Percentiles rank a stretch among this genome's conserved stretches.
These are phyloP conservation scores for Luscinia megarhynchos DNA, from an alignment of 2,797 vertebrate genomes.

Conservation along the genomic window DNA sequence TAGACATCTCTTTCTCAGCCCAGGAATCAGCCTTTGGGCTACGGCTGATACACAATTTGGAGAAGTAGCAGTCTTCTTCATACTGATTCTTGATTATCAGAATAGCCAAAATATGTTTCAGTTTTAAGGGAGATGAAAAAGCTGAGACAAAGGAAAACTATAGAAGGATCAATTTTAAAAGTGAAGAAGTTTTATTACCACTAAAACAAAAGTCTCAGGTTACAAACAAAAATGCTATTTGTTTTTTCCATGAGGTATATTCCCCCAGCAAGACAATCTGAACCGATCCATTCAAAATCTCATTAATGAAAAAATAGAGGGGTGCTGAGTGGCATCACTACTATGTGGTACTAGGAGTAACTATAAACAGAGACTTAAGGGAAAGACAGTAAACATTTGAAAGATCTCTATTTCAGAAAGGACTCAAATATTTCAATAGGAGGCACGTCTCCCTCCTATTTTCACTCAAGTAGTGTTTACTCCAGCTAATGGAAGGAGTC, in stretches of 20 bases:
- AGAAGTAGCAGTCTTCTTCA: background rate
- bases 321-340: background rate
- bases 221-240: background rate
- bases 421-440: background rate
- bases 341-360: background rate
- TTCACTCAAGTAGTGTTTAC: conserved; percentile 33
- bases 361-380: background rate
- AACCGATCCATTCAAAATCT: background rate
- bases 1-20: background rate
- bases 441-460: background rate
- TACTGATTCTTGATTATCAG: background rate
- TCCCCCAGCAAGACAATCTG: background rate
- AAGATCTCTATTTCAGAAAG: background rate
- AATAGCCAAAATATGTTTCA: background rate
- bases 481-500: conserved; percentile 37
- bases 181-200: background rate
- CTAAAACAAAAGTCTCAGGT: background rate
- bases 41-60: background rate
- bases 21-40: background rate
- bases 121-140: background rate
- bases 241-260: background rate
- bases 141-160: background rate
- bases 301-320: background rate
- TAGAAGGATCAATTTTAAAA: background rate
- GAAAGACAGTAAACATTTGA: conserved; percentile 21